A percentile compares a stretch with the other conserved stretches of the same genome.
Evolutionary conservation across 2,888 invertebrate species (phyloP).

Genomic region (Ametastegia equiseti): DNA sequence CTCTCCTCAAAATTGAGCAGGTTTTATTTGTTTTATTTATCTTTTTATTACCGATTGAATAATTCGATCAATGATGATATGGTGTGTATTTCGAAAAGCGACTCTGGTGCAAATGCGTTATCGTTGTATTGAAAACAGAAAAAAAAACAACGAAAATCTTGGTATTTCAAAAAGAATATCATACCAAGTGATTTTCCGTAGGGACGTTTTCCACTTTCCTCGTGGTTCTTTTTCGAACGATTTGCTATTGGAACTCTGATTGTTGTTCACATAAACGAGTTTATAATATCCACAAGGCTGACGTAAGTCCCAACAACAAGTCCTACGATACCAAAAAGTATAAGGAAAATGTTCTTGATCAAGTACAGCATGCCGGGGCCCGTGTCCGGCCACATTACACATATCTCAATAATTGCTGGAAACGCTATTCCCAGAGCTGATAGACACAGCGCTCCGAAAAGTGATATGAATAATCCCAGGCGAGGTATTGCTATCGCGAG

Average conservation of each 20-base stretch:
- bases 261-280: constrained; percentile 64
- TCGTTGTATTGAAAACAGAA: background rate
- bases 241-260: background rate
- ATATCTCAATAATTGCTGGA: constrained; percentile 86
- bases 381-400: constrained; percentile 82
- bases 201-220: background rate
- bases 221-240: background rate
- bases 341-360: constrained; percentile 77
- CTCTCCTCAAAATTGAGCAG: background rate
- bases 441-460: constrained; percentile 86
- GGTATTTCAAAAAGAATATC: background rate
- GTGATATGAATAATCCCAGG: constrained; percentile 85
- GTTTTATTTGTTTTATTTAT: background rate
- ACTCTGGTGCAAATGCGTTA: background rate
- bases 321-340: constrained; percentile 78
- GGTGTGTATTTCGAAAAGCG: background rate
- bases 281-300: constrained; percentile 77
- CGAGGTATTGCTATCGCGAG: constrained; percentile 85
- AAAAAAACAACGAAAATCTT: background rate
- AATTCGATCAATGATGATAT: background rate
- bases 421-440: constrained; percentile 86
- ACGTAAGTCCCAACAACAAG: constrained; percentile 80
- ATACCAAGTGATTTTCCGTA: background rate
- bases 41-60: background rate
- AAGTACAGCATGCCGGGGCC: constrained; percentile 76